Base-by-base conservation (phyloP, 2,888 invertebrate species). In the Melangyna quadrimaculata region DNA sequence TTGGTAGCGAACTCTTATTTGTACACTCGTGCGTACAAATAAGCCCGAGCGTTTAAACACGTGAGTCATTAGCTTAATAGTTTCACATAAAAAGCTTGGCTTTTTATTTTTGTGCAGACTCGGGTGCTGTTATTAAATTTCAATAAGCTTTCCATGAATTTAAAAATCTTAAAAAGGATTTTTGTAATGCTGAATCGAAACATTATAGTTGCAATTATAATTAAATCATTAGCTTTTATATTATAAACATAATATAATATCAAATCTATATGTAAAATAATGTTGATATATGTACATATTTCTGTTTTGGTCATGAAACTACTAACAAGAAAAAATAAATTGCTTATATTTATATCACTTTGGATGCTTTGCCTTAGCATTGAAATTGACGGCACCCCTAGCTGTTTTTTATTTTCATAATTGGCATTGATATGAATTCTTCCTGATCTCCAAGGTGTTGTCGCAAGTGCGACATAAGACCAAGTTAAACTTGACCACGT, bases 401-500 rank as follows among this genome's bases (percentile, higher is more conserved):
- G 57, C 27, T 53, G 9, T n/a, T n/a, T 9, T 32, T 32, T 53
- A 0, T 53, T 8, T 2, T 29, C 35, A 32, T 19, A 35, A 57
- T 35, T 57, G 57, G 57, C 19, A 57, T 35, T 35, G 5, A 22
- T n/a, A 53, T 35, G 57, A 19, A 57, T 35, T 57, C 57, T 57
- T 57, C 57, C 57, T 57, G 57, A 57, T 57, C 57, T 35, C 57
- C 22, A 35, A 57, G 57, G 57, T 57, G 57, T 22, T 35, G 14
- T 35, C 35, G 22, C 19, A 35, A 57, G 12, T 57, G 32, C 32
- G 57, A 19, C 57, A 19, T 32, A 19, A 57, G 32, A 55, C 32
- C 6, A 57, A 35, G 35, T 19, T 57, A 57, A 57, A 57, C 57
- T 57, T 35, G 35, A 35, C 19, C 35, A 35, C 35, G 19, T 57